These are phyloP conservation scores for Lamellibrachia columna DNA, from an alignment of 2,888 invertebrate genomes.

Conservation along the genomic window DNA sequence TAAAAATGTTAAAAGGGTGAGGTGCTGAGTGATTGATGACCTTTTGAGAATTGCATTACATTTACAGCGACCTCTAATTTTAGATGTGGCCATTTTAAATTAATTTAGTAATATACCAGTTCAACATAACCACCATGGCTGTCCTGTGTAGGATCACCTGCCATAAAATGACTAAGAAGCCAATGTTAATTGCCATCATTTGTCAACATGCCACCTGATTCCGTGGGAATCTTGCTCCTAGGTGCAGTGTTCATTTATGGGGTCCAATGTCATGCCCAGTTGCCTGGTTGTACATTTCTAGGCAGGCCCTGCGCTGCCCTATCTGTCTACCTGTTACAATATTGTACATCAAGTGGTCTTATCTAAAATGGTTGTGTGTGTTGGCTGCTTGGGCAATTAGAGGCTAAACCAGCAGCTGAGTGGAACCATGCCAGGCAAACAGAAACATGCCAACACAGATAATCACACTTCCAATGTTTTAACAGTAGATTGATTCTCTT, in stretches of 20 bases:
- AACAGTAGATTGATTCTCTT: not conserved
- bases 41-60: not conserved
- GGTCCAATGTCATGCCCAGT: conserved; percentile 6
- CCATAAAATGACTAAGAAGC: not conserved
- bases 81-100: not conserved
- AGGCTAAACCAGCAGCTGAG: not conserved
- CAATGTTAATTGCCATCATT: not conserved
- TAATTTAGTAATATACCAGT: not conserved
- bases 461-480: not conserved
- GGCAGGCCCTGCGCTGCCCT: not conserved
- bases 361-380: not conserved
- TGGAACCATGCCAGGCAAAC: not conserved
- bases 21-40: no score
- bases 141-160: not conserved
- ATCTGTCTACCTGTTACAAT: not conserved
- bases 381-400: conserved; percentile 5
- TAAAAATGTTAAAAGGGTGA: no score
- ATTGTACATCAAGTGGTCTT: conserved; percentile 16
- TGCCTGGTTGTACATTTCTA: not conserved
- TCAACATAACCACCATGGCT: not conserved
- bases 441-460: not conserved
- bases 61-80: not conserved
- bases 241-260: not conserved
- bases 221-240: not conserved
- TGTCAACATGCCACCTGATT: not conserved